Conservation (phyloP, 2,113 vertebrate genomes). For the Isichthys henryi region DNA sequence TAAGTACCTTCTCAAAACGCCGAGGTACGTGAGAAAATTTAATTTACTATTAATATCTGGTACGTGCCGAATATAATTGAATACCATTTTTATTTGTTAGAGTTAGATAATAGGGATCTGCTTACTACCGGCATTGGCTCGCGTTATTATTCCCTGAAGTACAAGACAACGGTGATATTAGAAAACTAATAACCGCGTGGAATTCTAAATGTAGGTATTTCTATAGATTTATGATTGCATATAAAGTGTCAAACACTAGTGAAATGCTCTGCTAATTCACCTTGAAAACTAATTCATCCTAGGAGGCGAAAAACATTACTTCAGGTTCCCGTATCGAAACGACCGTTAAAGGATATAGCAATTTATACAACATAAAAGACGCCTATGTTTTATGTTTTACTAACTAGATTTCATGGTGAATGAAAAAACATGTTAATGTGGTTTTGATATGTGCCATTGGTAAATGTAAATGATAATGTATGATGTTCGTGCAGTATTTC, state of each 20-base stretch:
- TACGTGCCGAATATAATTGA: not conserved
- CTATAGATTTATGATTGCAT: not conserved
- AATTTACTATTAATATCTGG: not conserved
- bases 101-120: not conserved
- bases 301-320: not conserved
- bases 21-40: conserved; percentile 46
- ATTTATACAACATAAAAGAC: not conserved
- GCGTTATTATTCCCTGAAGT: not conserved
- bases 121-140: not conserved
- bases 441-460: not conserved
- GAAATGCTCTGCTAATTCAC: not conserved
- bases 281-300: not conserved
- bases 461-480: not conserved
- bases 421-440: not conserved
- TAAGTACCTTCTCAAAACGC: conserved; percentile 57
- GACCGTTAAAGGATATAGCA: not conserved
- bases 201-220: not conserved
- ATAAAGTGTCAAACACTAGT: not conserved
- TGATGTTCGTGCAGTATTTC: not conserved
- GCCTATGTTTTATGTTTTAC: not conserved
- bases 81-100: not conserved
- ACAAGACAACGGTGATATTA: not conserved
- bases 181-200: not conserved
- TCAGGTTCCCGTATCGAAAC: not conserved
- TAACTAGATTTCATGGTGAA: not conserved